phyloP scores from a whole-genome alignment of 2,113 vertebrate genomes.

The Cochlearius cochlearius region DNA sequence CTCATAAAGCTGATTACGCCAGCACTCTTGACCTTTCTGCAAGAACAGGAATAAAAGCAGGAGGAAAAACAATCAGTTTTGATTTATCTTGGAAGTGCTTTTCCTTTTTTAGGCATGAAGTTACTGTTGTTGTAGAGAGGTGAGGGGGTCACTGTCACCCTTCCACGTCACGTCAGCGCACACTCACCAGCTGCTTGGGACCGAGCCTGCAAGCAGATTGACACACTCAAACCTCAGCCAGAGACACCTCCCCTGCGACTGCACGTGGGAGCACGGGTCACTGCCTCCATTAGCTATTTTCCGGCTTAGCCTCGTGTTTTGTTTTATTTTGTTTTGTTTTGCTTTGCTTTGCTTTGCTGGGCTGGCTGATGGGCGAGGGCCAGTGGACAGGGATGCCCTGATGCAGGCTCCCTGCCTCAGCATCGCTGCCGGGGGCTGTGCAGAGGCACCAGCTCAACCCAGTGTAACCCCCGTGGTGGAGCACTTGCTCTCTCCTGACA shows the following conservation, averaged over 20 bases:
- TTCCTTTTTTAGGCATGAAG: slow-evolving; percentile 4
- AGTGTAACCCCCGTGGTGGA: background rate
- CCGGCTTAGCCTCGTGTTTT: background rate
- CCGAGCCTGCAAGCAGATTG: background rate
- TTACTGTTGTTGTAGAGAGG: background rate
- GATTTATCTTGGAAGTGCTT: background rate
- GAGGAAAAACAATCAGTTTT: background rate
- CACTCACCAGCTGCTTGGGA: background rate
- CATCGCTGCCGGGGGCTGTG: rapidly evolving
- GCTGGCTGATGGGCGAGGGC: background rate
- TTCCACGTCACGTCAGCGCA: background rate
- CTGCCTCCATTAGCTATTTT: background rate
- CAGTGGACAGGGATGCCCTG: background rate
- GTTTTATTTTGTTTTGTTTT: background rate
- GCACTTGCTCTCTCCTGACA: background rate
- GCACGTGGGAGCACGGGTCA: background rate
- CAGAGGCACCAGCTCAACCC: background rate
- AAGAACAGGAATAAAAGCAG: slow-evolving; percentile 26
- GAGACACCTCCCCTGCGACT: background rate
- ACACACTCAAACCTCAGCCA: background rate
- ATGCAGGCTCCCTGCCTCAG: background rate
- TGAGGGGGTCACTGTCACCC: background rate
- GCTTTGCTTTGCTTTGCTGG: background rate
- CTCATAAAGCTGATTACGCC: background rate
- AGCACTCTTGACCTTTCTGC: slow-evolving; percentile 33